Evolutionary conservation across 2,888 invertebrate genomes (phyloP), one percentile per base, ranked within the genome.

Genomic region (Synergus itoensis): DNA sequence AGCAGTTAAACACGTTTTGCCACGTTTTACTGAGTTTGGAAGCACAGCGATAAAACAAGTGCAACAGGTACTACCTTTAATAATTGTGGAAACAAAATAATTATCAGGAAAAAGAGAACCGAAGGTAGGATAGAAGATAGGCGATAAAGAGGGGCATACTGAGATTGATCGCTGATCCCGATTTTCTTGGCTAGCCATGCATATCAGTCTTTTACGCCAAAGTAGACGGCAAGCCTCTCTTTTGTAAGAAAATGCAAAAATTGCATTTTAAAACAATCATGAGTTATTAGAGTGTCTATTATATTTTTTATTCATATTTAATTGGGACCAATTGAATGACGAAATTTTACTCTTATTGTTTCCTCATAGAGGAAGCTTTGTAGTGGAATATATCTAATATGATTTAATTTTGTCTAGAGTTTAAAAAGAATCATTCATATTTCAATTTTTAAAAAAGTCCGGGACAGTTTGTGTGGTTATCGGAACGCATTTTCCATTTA

Each of bases 141-240:
- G 28, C 77, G 57, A 62, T 18, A 65, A 11, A 12, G 36, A 16
- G 21, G 79, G 77, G 76, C 28, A 76, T 81, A 75, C 57, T 77
- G 63, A 77, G 21, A 53, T 12, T 45, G 8, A 83, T 80, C 80
- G 85, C 83, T 85, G 88, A 83, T 87, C 88, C 77, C 89, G 89
- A 89, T 89, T 88, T 84, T 89, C 89, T 89, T 89, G 89, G 85
- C 85, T 86, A 87, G 83, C 89, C 89, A 89, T 84, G 89, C 87
- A 77, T 80, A 60, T 62, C 63, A 36, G 21, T 75, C 77, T 77
- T 60, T 81, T 79, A 75, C 4, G 43, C 14, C 11, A 64, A 64
- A 40, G 41, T 64, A 60, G n/a, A 53, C 18, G 57, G 18, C 4
- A 11, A 11, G n/a, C 11, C 57, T 57, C 16, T 45, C 8, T 12